A percentile compares a stretch with the other conserved stretches of the same genome.
Conservation (phyloP, 1,140 invertebrate genomes). For the Kradibia gibbosae region DNA sequence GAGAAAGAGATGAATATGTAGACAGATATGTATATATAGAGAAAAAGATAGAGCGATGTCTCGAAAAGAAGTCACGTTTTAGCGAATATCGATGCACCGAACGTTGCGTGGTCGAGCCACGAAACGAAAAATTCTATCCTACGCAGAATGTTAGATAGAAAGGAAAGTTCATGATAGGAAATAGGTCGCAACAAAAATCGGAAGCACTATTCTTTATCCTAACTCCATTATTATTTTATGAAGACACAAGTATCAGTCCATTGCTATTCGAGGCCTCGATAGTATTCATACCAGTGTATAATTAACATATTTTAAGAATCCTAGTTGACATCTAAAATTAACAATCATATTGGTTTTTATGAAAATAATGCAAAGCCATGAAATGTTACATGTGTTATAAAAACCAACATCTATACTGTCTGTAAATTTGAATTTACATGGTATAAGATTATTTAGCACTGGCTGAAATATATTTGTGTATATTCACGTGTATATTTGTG, state of each 20-base stretch:
- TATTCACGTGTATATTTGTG: too few species aligned
- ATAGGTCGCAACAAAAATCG: conserved; percentile 39
- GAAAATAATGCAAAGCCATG: too few species aligned
- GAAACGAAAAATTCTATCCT: conserved; percentile 45
- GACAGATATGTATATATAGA: too few species aligned
- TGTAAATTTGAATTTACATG: too few species aligned
- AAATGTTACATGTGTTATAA: too few species aligned
- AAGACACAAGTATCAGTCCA: not conserved
- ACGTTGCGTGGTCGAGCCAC: conserved; percentile 22
- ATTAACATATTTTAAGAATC: too few species aligned
- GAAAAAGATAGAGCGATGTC: not conserved
- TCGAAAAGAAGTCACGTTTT: conserved; percentile 44
- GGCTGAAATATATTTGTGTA: too few species aligned
- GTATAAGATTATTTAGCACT: too few species aligned
- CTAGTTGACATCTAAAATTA: too few species aligned
- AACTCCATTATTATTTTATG: conserved; percentile 8
- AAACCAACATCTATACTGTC: too few species aligned
- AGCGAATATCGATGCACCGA: conserved; percentile 41
- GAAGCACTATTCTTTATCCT: conserved; percentile 16
- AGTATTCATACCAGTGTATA: not conserved
- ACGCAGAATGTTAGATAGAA: conserved; percentile 17
- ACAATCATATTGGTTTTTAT: too few species aligned
- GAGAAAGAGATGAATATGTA: too few species aligned
- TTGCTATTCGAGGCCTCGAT: not conserved
- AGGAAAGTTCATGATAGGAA: conserved; percentile 23